phyloP scores from a whole-genome alignment of 2,888 invertebrate genomes.

The Ommatoiulus sabulosus region DNA sequence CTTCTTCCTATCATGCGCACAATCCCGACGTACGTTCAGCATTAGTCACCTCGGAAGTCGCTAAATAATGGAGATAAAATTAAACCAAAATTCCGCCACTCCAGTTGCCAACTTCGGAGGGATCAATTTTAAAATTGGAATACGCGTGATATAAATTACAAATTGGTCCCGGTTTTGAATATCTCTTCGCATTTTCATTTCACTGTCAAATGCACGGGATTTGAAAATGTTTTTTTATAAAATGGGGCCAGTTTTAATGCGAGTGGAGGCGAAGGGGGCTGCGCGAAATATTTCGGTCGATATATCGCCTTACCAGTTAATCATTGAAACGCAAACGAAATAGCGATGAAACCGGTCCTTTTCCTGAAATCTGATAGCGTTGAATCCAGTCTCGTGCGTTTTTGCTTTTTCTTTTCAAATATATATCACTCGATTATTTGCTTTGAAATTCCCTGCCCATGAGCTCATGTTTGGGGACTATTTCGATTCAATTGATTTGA shows the following conservation, averaged over 20 bases:
- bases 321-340: conserved; percentile 45
- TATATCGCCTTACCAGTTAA: conserved; percentile 45
- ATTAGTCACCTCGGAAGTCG: too few relatives aligned
- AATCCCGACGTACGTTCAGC: too few relatives aligned
- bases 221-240: background rate
- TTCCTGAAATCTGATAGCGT: conserved; percentile 35
- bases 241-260: background rate
- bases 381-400: background rate
- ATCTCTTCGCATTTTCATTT: background rate
- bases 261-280: conserved; percentile 2
- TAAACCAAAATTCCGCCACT: too few relatives aligned
- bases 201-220: conserved; percentile 15
- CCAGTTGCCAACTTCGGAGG: background rate
- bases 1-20: too few relatives aligned
- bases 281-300: background rate
- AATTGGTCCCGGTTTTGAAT: conserved; percentile 22
- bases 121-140: background rate
- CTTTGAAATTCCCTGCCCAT: conserved; percentile 41
- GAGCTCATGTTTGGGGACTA: conserved; percentile 41
- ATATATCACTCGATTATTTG: conserved; percentile 41
- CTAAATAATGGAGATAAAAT: too few relatives aligned
- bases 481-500: conserved; percentile 6
- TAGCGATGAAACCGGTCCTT: background rate
- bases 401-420: background rate
- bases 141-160: background rate